Conservation (phyloP, 2,113 vertebrate genomes). For the Macquaria ambigua region DNA sequence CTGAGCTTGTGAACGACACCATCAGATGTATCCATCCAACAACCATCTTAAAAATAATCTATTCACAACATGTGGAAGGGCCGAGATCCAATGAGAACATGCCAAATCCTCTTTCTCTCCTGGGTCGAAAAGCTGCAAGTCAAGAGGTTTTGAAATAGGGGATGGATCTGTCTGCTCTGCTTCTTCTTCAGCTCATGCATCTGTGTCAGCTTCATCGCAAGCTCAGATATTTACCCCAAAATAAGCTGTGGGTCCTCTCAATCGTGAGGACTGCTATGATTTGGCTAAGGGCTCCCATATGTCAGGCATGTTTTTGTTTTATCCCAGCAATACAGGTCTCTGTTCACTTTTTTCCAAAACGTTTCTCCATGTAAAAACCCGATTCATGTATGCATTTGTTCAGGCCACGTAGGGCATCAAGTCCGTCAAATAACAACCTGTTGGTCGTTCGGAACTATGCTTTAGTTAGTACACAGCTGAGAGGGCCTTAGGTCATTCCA, state of each 20-base stretch:
- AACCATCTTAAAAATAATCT: conserved; percentile 42
- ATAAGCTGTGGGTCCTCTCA: conserved; percentile 51
- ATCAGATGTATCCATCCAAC: conserved; percentile 35
- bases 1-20: conserved; percentile 14
- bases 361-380: not conserved
- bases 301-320: conserved; percentile 51
- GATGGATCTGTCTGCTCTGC: conserved; percentile 23
- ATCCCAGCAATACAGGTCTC: conserved; percentile 5
- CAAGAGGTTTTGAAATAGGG: conserved; percentile 35
- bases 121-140: conserved; percentile 36
- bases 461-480: conserved; percentile 8
- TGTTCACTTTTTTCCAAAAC: conserved; percentile 3
- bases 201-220: conserved; percentile 54
- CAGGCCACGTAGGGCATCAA: not conserved
- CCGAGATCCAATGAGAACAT: conserved; percentile 27
- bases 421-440: not conserved
- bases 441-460: not conserved
- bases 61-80: conserved; percentile 56
- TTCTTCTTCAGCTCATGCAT: conserved; percentile 28
- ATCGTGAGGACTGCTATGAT: conserved; percentile 11
- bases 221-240: conserved; percentile 65
- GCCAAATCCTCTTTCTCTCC: conserved; percentile 40
- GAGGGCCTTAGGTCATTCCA: conserved; percentile 4
- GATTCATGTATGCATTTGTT: not conserved
- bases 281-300: conserved; percentile 63